These are phyloP conservation scores for Pangasianodon hypophthalmus DNA, from an alignment of 2,113 vertebrate species.

Conservation along the genomic window DNA sequence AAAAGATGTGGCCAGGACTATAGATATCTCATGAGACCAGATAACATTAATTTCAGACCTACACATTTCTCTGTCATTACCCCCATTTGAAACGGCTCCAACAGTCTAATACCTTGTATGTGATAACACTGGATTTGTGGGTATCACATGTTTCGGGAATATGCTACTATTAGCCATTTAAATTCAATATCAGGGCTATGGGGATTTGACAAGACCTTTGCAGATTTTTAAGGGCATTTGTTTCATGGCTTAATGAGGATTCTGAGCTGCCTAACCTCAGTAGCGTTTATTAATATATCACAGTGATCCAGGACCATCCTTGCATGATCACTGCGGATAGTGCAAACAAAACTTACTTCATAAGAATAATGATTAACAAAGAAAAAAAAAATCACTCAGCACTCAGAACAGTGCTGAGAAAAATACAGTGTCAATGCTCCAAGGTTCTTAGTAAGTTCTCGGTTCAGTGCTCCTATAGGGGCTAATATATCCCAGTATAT, in stretches of 20 bases:
- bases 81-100: not conserved
- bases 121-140: constrained; percentile 9
- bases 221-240: constrained; percentile 26
- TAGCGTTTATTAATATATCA: constrained; percentile 3
- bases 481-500: not conserved
- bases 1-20: constrained; percentile 16
- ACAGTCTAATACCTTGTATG: constrained; percentile 15
- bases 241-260: constrained; percentile 22
- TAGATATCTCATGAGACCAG: constrained; percentile 19
- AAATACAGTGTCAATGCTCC: not conserved
- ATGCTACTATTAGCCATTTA: constrained; percentile 9
- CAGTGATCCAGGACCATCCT: not conserved
- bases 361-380: not conserved
- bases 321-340: not conserved
- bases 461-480: not conserved
- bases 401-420: not conserved
- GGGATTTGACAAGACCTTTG: constrained; percentile 10
- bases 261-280: not conserved
- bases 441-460: not conserved
- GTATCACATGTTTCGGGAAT: constrained; percentile 18
- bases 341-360: not conserved
- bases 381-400: no score
- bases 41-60: constrained; percentile 33
- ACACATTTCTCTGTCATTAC: constrained; percentile 16
- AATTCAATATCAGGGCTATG: constrained; percentile 6